Conservation (phyloP, 2,797 vertebrate genomes). For the Brachyalestes nurse region DNA sequence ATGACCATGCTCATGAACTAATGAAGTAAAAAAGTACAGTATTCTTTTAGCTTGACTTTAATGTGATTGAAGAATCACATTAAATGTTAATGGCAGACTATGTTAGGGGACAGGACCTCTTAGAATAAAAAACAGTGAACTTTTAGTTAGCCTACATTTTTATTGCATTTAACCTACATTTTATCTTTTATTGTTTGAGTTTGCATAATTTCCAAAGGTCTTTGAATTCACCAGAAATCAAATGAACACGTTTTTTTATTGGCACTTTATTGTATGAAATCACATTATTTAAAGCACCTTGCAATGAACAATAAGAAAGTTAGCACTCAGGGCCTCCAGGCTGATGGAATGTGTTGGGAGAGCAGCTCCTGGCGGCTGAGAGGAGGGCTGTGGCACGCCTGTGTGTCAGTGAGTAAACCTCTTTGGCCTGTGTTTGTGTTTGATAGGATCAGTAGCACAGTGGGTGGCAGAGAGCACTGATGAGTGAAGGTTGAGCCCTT, state of each 20-base stretch:
- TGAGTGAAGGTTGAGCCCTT: conserved; percentile 51
- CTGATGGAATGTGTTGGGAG: conserved; percentile 38
- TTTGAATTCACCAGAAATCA: background rate
- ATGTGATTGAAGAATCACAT: background rate
- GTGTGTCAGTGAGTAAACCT: conserved; percentile 58
- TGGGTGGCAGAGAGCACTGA: conserved; percentile 56
- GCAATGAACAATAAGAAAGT: background rate
- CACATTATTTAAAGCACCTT: too few relatives aligned
- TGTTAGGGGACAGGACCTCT: too few relatives aligned
- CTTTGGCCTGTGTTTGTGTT: conserved; percentile 62
- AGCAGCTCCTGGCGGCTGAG: conserved; percentile 44
- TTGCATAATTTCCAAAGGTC: background rate
- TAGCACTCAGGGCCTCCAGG: background rate
- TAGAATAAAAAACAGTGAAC: too few relatives aligned
- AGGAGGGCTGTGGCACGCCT: conserved; percentile 49
- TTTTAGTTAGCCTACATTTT: too few relatives aligned
- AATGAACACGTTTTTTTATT: background rate
- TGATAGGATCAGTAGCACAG: conserved; percentile 61
- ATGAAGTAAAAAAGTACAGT: background rate
- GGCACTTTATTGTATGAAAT: background rate
- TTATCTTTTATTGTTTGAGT: too few relatives aligned
- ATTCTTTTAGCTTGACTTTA: background rate
- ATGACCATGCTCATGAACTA: too few relatives aligned
- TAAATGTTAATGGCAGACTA: too few relatives aligned
- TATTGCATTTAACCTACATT: too few relatives aligned